A percentile compares a stretch with the other conserved stretches of the same genome.
Evolutionary conservation across 2,888 invertebrate species (phyloP).

Genomic region (Branchipolynoe longqiensis): DNA sequence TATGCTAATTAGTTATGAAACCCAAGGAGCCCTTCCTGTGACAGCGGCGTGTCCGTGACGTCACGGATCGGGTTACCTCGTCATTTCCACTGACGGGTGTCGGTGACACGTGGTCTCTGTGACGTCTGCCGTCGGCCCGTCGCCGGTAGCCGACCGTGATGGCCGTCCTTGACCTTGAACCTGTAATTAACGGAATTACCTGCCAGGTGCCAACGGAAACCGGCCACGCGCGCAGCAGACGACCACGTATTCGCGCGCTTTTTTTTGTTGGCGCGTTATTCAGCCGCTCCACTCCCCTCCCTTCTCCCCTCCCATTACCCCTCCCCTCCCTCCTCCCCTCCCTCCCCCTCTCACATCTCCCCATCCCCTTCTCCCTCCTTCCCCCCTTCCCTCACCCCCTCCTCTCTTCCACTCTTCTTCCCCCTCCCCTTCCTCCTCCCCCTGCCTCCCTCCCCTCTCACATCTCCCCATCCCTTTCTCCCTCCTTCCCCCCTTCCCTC

Average conservation of each 20-base stretch:
- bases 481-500: too few species aligned
- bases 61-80: constrained; percentile 28
- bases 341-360: too few species aligned
- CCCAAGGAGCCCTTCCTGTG: not conserved
- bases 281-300: too few species aligned
- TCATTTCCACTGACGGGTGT: not conserved
- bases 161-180: constrained; percentile 41
- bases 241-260: constrained; percentile 11
- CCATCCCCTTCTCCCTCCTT: too few species aligned
- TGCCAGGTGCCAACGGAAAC: constrained; percentile 46
- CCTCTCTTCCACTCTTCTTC: too few species aligned
- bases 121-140: constrained; percentile 39
- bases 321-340: too few species aligned
- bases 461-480: too few species aligned
- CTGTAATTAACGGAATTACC: constrained; percentile 52
- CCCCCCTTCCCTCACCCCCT: too few species aligned
- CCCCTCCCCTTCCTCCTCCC: too few species aligned
- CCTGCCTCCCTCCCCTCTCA: too few species aligned
- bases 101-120: constrained; percentile 35
- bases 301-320: too few species aligned
- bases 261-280: constrained; percentile 12
- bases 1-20: constrained; percentile 51
- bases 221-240: constrained; percentile 42
- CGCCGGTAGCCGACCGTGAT: constrained; percentile 3
- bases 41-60: constrained; percentile 6